Conservation (phyloP, 2,888 invertebrate species). For the Tineola bisselliella region DNA sequence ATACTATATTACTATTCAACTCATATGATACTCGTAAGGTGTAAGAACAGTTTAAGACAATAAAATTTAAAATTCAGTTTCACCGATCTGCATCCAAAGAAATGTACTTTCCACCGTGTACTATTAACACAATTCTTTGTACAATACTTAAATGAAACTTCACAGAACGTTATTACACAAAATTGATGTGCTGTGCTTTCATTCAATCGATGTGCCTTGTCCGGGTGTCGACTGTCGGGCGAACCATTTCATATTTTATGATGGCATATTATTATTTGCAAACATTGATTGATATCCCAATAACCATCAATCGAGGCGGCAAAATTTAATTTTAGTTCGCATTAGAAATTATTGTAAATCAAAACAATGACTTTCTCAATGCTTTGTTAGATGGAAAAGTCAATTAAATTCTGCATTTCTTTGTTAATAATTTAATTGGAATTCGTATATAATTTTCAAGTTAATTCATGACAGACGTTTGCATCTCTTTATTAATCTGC, state of each 20-base stretch:
- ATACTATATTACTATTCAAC: no score
- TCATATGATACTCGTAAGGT: no score
- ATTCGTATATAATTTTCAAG: no score
- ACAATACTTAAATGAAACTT: conserved; percentile 20
- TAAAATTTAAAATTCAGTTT: conserved; percentile 22
- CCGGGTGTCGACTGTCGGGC: not conserved
- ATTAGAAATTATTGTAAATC: no score
- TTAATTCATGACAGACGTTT: no score
- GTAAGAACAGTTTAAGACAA: not conserved
- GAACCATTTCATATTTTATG: conserved; percentile 6
- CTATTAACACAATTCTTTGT: conserved; percentile 25
- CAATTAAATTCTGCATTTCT: no score
- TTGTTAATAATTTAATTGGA: no score
- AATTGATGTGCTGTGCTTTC: conserved; percentile 1
- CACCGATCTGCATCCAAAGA: conserved; percentile 30
- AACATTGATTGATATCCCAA: not conserved
- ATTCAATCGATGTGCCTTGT: not conserved
- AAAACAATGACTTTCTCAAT: no score
- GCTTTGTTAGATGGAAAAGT: no score
- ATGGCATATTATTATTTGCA: conserved; percentile 14
- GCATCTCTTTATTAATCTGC: no score
- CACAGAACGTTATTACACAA: conserved; percentile 20
- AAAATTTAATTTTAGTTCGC: no score
- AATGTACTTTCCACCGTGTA: conserved; percentile 31
- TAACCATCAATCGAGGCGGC: no score